Conservation (phyloP, 2,888 invertebrate genomes). For the Phyto melanocephala region DNA sequence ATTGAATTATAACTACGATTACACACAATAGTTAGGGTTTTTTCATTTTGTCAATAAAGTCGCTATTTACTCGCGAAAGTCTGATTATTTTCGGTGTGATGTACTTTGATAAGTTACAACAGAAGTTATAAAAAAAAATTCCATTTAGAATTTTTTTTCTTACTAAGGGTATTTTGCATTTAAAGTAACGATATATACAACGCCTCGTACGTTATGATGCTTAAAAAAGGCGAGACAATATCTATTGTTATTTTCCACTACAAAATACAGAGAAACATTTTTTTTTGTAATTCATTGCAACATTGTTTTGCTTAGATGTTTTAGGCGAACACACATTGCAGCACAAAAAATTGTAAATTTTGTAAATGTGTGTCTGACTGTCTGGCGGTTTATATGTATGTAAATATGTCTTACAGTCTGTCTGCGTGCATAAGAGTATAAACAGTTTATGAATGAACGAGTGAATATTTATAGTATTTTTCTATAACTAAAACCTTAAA, state of each 20-base stretch:
- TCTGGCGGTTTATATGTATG: not conserved
- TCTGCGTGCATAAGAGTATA: slow-evolving; percentile 1
- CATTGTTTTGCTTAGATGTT: slow-evolving; percentile 37
- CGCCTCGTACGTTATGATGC: slow-evolving; percentile 55
- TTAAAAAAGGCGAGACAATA: slow-evolving; percentile 63
- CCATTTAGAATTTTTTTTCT: too few relatives aligned
- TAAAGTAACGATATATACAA: too few relatives aligned
- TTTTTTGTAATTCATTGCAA: not conserved
- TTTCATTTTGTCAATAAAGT: too few relatives aligned
- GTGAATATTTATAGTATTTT: slow-evolving; percentile 33
- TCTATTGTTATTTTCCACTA: slow-evolving; percentile 55
- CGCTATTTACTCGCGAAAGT: too few relatives aligned
- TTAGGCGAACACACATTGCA: not conserved
- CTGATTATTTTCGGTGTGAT: too few relatives aligned
- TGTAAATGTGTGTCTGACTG: not conserved
- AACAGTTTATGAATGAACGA: not conserved
- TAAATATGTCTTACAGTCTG: not conserved
- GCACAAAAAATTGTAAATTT: not conserved
- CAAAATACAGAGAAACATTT: slow-evolving; percentile 35
- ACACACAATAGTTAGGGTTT: too few relatives aligned
- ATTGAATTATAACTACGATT: too few relatives aligned
- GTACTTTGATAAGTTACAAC: too few relatives aligned
- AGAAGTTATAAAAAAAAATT: too few relatives aligned
- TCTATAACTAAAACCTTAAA: slow-evolving; percentile 42
- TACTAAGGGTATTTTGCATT: too few relatives aligned